Percentiles rank a stretch among this genome's conserved stretches.
Conservation (phyloP, 2,888 invertebrate genomes). For the Eupithecia abbreviata region DNA sequence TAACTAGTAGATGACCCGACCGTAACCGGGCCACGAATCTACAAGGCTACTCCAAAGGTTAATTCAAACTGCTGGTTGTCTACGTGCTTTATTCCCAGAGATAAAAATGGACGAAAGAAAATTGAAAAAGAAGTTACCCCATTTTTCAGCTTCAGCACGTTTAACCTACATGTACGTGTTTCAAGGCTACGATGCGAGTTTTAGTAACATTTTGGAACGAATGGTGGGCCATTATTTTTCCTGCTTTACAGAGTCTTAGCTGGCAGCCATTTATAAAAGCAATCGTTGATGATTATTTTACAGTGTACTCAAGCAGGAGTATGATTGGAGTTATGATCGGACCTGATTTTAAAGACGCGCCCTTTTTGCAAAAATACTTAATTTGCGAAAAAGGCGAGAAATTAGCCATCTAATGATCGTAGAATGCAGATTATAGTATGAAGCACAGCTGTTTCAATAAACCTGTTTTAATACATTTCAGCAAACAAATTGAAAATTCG, state of each 20-base stretch:
- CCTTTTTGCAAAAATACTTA: too few relatives aligned
- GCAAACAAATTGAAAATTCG: conserved; percentile 17
- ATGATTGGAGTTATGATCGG: not conserved
- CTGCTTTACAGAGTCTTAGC: conserved; percentile 15
- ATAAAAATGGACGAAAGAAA: conserved; percentile 52
- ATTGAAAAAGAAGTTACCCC: conserved; percentile 50
- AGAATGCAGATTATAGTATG: not conserved
- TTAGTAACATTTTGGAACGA: conserved; percentile 31
- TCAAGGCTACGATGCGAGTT: conserved; percentile 34
- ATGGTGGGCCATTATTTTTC: conserved; percentile 27
- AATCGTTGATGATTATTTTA: not conserved
- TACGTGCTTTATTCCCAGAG: conserved; percentile 57
- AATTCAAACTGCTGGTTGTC: conserved; percentile 67
- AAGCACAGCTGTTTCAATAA: not conserved
- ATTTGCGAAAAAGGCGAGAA: not conserved
- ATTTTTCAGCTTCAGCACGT: conserved; percentile 42
- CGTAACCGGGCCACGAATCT: conserved; percentile 70
- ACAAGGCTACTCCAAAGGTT: conserved; percentile 68
- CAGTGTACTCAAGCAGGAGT: not conserved
- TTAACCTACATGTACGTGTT: conserved; percentile 40
- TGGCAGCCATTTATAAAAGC: conserved; percentile 10
- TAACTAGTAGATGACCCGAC: conserved; percentile 78
- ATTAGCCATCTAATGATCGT: not conserved
- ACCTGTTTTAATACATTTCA: conserved; percentile 7
- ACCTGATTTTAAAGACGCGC: not conserved